phyloP scores from a whole-genome alignment of 2,797 vertebrate species.

The Carcharodon carcharias region DNA sequence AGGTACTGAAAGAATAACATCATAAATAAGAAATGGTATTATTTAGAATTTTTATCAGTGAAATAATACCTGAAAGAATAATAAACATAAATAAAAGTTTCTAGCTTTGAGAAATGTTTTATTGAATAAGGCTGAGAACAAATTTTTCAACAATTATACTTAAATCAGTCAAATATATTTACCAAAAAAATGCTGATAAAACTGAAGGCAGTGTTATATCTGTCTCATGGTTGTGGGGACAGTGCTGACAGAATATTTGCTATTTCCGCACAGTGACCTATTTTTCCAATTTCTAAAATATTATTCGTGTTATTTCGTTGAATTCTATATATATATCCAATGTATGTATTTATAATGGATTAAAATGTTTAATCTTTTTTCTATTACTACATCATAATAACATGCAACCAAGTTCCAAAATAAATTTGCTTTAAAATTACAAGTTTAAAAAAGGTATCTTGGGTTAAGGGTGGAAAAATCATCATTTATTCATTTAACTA shows the following conservation, averaged over 20 bases:
- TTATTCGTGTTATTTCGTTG: not conserved
- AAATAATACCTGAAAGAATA: not conserved
- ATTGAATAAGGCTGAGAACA: not conserved
- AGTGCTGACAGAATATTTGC: not conserved
- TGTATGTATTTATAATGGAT: not conserved
- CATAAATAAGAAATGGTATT: not conserved
- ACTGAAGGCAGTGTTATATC: not conserved
- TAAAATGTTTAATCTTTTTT: conserved; percentile 3
- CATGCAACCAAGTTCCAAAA: not conserved
- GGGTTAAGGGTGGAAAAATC: not conserved
- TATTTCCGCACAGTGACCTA: conserved; percentile 3
- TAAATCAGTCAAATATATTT: not conserved
- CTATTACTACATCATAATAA: not conserved
- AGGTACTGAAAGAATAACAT: not conserved
- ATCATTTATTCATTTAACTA: conserved; percentile 11
- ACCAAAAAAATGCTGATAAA: not conserved
- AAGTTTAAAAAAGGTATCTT: not conserved
- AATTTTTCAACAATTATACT: not conserved
- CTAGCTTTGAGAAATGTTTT: not conserved
- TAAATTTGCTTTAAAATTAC: not conserved
- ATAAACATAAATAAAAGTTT: not conserved
- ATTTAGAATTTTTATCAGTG: not conserved
- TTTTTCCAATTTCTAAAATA: not conserved
- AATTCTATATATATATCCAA: not conserved
- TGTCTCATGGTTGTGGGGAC: not conserved